phyloP scores from a whole-genome alignment of 2,797 vertebrate species.

The Glyptemys insculpta region DNA sequence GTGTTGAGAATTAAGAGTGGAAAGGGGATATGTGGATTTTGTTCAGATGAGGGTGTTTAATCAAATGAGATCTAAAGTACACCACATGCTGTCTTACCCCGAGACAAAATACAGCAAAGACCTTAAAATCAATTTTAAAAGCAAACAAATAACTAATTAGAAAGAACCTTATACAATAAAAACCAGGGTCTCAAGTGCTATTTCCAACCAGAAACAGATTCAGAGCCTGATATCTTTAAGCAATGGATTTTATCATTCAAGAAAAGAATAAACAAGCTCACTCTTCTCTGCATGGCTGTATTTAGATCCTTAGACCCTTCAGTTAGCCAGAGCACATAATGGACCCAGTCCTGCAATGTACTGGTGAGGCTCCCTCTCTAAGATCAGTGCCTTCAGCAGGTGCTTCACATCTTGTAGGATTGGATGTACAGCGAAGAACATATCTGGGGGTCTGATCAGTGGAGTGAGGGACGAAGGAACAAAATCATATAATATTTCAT shows the following conservation, averaged over 20 bases:
- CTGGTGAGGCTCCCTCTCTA: neutral
- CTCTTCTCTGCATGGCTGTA: neutral
- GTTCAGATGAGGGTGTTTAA: neutral
- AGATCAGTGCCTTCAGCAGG: neutral
- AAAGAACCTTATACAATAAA: neutral
- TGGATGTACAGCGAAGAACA: neutral
- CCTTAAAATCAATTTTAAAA: neutral
- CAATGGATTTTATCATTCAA: neutral
- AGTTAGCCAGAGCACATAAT: neutral
- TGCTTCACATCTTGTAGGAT: neutral
- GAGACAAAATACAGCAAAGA: neutral
- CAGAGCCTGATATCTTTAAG: neutral
- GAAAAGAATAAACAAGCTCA: neutral
- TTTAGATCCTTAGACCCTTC: neutral
- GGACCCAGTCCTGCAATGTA: neutral
- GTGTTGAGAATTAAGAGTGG: neutral
- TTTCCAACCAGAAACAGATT: constrained; percentile 19
- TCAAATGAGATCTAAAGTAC: neutral
- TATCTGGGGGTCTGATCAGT: neutral
- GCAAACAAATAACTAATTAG: neutral
- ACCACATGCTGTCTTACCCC: neutral
- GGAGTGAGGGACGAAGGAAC: neutral
- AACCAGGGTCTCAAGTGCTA: constrained; percentile 9
- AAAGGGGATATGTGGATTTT: neutral
- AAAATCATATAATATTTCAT: neutral